A percentile compares a stretch with the other conserved stretches of the same genome.
phyloP scores from a whole-genome alignment of 2,113 vertebrate species.

The Pionites leucogaster region DNA sequence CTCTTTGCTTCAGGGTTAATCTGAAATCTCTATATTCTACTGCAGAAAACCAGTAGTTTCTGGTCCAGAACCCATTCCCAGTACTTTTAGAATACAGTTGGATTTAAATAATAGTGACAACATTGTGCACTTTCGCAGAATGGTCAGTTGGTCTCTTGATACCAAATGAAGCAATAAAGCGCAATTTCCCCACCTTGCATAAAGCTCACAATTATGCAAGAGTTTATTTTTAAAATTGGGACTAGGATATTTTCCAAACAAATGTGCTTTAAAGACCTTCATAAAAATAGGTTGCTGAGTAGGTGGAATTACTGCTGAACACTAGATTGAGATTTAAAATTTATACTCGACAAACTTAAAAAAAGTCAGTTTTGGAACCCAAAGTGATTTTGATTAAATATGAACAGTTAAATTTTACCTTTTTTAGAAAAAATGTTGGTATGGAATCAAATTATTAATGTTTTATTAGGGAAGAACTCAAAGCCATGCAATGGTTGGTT shows the following conservation, averaged over 20 bases:
- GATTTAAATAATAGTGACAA: neutral
- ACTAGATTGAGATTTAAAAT: neutral
- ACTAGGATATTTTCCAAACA: neutral
- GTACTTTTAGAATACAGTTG: neutral
- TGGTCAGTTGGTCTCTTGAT: fast-evolving
- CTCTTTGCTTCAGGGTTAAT: neutral
- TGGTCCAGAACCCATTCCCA: neutral
- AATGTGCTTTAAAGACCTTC: neutral
- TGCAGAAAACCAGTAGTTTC: neutral
- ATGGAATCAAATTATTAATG: neutral
- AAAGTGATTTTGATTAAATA: neutral
- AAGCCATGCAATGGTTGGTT: neutral
- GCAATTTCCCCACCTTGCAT: neutral
- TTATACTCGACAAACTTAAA: neutral
- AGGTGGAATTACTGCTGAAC: neutral
- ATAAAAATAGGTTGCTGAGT: neutral
- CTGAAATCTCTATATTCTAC: neutral
- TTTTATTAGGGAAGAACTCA: neutral
- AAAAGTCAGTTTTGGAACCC: neutral
- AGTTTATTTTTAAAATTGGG: neutral
- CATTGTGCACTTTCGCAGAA: neutral
- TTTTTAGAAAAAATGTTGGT: neutral
- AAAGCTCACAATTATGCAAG: neutral
- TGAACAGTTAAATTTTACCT: neutral
- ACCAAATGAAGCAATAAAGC: neutral